Percentiles rank a stretch among this genome's conserved stretches.
Conservation (phyloP, 2,888 invertebrate genomes). For the Latheticus oryzae region DNA sequence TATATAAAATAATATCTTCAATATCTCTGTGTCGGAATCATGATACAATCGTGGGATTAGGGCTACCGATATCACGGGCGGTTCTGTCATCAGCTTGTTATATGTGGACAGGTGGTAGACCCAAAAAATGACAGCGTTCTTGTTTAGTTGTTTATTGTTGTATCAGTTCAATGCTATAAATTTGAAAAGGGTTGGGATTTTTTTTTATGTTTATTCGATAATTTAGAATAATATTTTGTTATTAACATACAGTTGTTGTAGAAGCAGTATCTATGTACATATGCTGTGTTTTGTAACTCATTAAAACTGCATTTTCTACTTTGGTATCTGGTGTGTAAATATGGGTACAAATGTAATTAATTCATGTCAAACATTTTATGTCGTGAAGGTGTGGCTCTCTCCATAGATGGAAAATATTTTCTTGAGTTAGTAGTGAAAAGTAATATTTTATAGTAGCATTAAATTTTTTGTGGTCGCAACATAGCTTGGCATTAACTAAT, state of each 20-base stretch:
- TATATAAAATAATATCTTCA: conserved; percentile 29
- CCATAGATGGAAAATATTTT: conserved; percentile 2
- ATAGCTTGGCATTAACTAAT: conserved; percentile 11
- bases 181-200: conserved; percentile 15
- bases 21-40: conserved; percentile 45
- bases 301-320: no score
- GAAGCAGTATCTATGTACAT: no score
- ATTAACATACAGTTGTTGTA: no score
- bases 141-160: conserved; percentile 32
- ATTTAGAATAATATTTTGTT: no score
- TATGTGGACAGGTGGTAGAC: conserved; percentile 44
- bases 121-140: conserved; percentile 32
- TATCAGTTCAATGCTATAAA: conserved; percentile 29
- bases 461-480: conserved; percentile 4
- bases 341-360: no score
- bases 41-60: conserved; percentile 43
- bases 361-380: conserved; percentile 8
- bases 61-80: conserved; percentile 45
- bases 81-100: conserved; percentile 45
- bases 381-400: conserved; percentile 1
- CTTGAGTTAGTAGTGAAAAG: conserved; percentile 1
- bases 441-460: conserved; percentile 7
- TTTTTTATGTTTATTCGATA: no score
- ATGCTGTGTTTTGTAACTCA: no score
- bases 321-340: no score